Conservation (phyloP, 2,888 invertebrate genomes). For the Eristalis intricaria region DNA sequence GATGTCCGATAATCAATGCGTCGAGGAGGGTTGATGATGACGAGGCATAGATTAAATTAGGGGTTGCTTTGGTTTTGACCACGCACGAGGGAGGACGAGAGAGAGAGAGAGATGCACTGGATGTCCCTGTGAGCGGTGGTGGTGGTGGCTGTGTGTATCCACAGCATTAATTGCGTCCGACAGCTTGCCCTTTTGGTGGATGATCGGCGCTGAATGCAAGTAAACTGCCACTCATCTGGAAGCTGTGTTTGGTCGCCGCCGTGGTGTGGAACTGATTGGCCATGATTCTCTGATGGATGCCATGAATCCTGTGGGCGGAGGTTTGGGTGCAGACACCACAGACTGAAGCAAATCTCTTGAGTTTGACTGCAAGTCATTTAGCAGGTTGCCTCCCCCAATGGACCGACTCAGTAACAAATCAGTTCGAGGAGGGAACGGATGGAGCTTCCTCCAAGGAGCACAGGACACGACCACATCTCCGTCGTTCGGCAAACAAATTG, state of each 20-base stretch:
- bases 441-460: too few species aligned
- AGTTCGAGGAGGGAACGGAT: too few species aligned
- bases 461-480: neutral
- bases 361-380: too few species aligned
- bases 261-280: slow-evolving; percentile 46
- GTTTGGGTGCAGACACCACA: too few species aligned
- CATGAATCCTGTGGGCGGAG: neutral
- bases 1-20: slow-evolving; percentile 51
- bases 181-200: slow-evolving; percentile 56
- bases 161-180: slow-evolving; percentile 63
- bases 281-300: slow-evolving; percentile 33
- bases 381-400: too few species aligned
- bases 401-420: too few species aligned
- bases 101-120: neutral
- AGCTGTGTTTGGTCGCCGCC: slow-evolving; percentile 30
- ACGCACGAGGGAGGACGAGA: neutral
- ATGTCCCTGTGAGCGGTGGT: neutral
- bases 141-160: slow-evolving; percentile 11
- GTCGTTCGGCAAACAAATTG: slow-evolving; percentile 8
- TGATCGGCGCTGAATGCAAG: slow-evolving; percentile 23
- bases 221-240: slow-evolving; percentile 53
- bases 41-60: slow-evolving; percentile 54
- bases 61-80: slow-evolving; percentile 49
- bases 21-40: slow-evolving; percentile 3
- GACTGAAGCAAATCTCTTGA: too few species aligned